Evolutionary conservation across 2,797 vertebrate genomes (phyloP).

Genomic region (Phoxinus dragarum): DNA sequence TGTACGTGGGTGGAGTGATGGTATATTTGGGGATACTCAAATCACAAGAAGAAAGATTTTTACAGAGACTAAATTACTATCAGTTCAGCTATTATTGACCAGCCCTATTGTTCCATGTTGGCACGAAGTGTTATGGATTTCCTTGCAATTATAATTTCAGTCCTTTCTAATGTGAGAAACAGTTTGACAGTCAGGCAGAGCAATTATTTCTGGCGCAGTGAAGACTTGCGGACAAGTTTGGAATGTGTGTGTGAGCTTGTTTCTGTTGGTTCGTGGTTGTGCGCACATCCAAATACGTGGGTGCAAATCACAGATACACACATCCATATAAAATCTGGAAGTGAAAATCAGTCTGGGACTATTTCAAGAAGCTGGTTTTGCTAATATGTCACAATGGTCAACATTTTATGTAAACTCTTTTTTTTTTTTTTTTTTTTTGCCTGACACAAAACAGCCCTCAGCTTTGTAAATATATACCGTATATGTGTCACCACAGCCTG

Average conservation of each 20-base stretch:
- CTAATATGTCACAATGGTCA: neutral
- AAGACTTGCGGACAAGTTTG: slow-evolving; percentile 2
- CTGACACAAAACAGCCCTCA: neutral
- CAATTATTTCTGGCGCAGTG: slow-evolving; percentile 32
- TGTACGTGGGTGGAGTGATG: slow-evolving; percentile 38
- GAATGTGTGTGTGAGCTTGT: slow-evolving; percentile 1
- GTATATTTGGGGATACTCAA: slow-evolving; percentile 24
- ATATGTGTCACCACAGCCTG: slow-evolving; percentile 47
- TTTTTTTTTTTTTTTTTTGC: neutral
- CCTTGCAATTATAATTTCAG: slow-evolving; percentile 36
- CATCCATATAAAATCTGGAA: neutral
- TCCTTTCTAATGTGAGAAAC: slow-evolving; percentile 14
- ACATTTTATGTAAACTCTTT: neutral
- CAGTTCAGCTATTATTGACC: slow-evolving; percentile 17
- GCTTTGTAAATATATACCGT: slow-evolving; percentile 7
- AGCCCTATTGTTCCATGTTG: slow-evolving; percentile 3
- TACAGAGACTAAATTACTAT: slow-evolving; percentile 30
- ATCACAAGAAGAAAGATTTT: slow-evolving; percentile 34
- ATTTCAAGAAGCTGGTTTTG: neutral
- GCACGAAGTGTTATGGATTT: slow-evolving; percentile 9
- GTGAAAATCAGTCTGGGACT: neutral
- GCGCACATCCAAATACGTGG: neutral
- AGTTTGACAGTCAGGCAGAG: slow-evolving; percentile 23
- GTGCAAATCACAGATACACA: neutral
- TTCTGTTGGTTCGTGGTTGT: neutral